phyloP scores from a whole-genome alignment of 2,888 invertebrate genomes.

The Hetaerina titia region DNA sequence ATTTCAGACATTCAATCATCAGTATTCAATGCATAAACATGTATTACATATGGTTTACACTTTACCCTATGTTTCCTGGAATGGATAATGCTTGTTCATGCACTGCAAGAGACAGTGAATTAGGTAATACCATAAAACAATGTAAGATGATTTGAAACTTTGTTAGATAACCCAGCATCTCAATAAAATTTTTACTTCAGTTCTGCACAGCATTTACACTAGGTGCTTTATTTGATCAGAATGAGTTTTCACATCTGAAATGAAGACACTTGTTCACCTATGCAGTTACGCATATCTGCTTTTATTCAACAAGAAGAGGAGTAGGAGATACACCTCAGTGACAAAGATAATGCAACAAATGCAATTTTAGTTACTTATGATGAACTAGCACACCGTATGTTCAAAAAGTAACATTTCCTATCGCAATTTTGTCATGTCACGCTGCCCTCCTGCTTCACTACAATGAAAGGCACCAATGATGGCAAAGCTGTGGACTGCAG shows the following conservation, averaged over 20 bases:
- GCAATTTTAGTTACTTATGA: background rate
- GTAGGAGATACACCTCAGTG: background rate
- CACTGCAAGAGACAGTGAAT: background rate
- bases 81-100: slow-evolving; percentile 24
- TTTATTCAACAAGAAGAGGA: background rate
- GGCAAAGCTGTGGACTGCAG: slow-evolving; percentile 10
- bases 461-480: slow-evolving; percentile 16
- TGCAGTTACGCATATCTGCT: background rate
- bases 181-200: background rate
- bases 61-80: slow-evolving; percentile 23
- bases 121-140: background rate
- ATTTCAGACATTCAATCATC: background rate
- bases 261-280: background rate
- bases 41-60: slow-evolving; percentile 4
- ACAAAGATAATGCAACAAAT: background rate
- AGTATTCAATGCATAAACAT: background rate
- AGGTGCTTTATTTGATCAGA: background rate
- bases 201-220: slow-evolving; percentile 12
- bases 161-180: background rate
- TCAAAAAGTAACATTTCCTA: background rate
- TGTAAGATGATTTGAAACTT: slow-evolving; percentile 2
- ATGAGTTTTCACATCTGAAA: background rate
- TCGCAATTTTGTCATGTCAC: background rate
- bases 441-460: background rate
- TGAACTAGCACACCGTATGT: background rate